Evolutionary conservation across 23 tunicate genomes (phyloP), one percentile per base, ranked within the genome.

Genomic region (Clavelina lepadiformis): DNA sequence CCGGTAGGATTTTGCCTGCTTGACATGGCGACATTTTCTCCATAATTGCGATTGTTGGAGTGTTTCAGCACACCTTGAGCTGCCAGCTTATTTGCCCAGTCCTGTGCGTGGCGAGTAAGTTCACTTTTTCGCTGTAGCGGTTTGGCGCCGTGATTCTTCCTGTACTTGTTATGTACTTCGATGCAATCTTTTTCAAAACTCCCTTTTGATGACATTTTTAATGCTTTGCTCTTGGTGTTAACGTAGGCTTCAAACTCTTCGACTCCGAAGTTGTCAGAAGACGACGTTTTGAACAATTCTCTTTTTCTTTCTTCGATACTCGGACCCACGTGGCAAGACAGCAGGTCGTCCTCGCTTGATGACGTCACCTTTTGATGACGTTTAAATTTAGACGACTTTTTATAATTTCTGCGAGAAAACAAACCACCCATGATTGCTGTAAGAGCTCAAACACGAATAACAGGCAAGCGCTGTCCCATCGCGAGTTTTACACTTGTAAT

Each of bases 1-100:
- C 95, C 85, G 35, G 80, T 46, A 2, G 80, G 80, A 15, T 86
- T 75, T 19, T 27, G 21, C 30, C 33, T 56, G 29, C 80, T 25
- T 35, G 95, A 71, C 72, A 78, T 65, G n/a, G 95, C 95, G 28
- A 86, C 49, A 49, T 86, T 86, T 56, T 86, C 95, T 15, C 95
- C 95, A 35, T 38, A 78, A 0, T 72, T 46, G 32, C 66, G 63
- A 46, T 72, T 44, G 3, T 6, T 31, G 1, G 95, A 86, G 58
- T 86, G 95, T 31, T 58, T 58, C 33, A 86, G 28, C 21, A 33
- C 24, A 15, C 84, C 85, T 3, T 3, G 22, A 11, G 46, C 53
- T 1, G 95, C 86, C 24, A 86, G 56, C 22, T 79, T 26, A 15
- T 72, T 60, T 63, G 95, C 95, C 95, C 95, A 86, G 27, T 68